Conservation (phyloP, 2,797 vertebrate species). For the Coracias cyanogaster region DNA sequence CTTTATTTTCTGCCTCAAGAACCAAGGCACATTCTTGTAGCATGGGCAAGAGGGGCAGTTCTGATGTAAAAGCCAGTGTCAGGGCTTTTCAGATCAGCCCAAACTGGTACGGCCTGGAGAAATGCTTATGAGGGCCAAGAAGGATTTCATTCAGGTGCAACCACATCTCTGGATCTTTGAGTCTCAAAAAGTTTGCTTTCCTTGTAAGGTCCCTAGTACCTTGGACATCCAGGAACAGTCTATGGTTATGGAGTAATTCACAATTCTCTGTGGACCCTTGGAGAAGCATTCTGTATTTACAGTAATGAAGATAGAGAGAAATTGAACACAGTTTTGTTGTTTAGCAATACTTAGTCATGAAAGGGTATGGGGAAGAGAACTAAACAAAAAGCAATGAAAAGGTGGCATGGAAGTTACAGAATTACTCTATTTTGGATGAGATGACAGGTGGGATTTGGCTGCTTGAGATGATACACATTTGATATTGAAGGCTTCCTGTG, state of each 20-base stretch:
- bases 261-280: not conserved
- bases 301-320: not conserved
- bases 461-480: not conserved
- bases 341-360: not conserved
- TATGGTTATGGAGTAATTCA: not conserved
- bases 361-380: not conserved
- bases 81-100: not conserved
- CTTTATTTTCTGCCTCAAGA: not conserved
- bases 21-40: not conserved
- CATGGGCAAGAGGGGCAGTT: not conserved
- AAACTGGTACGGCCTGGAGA: not conserved
- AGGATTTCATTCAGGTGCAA: not conserved
- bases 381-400: not conserved
- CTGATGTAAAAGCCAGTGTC: not conserved
- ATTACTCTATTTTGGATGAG: not conserved
- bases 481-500: not conserved
- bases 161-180: not conserved
- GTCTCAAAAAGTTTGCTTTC: not conserved
- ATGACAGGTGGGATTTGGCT: not conserved
- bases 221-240: not conserved
- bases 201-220: not conserved
- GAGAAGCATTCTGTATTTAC: not conserved
- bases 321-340: not conserved
- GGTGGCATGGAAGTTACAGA: not conserved
- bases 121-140: fast-evolving